Conservation (phyloP, 2,888 invertebrate genomes). For the Heliconius erato region DNA sequence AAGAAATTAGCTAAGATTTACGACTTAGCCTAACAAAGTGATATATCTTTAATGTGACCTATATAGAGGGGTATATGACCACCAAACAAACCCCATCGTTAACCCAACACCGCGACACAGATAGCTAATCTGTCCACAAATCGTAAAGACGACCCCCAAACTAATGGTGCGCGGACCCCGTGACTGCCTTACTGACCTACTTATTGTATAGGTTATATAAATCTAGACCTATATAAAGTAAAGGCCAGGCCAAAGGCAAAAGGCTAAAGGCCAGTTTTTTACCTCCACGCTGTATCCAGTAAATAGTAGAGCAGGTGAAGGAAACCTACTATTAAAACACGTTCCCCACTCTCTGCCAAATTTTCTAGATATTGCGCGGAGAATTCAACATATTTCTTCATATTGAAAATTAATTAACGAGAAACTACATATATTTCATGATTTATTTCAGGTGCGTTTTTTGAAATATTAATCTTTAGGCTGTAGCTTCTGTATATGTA, state of each 20-base stretch:
- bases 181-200: slow-evolving; percentile 54
- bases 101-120: slow-evolving; percentile 45
- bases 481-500: no score
- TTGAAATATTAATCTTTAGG: no score
- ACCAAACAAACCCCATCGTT: slow-evolving; percentile 21
- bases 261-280: not conserved
- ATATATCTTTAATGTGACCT: not conserved
- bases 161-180: slow-evolving; percentile 63
- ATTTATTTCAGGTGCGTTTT: no score
- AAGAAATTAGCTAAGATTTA: not conserved
- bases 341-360: not conserved
- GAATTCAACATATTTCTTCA: no score
- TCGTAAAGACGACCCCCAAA: slow-evolving; percentile 73
- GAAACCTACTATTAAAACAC: no score
- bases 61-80: not conserved
- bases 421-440: no score
- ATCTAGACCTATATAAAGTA: not conserved
- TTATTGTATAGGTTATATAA: slow-evolving; percentile 71
- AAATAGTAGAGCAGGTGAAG: not conserved
- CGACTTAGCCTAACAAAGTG: not conserved
- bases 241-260: not conserved
- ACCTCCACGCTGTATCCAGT: not conserved
- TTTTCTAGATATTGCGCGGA: not conserved
- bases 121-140: slow-evolving; percentile 58
- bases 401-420: no score